A percentile compares a stretch with the other conserved stretches of the same genome.
phyloP scores from a whole-genome alignment of 2,797 vertebrate species.

The Limosa lapponica region DNA sequence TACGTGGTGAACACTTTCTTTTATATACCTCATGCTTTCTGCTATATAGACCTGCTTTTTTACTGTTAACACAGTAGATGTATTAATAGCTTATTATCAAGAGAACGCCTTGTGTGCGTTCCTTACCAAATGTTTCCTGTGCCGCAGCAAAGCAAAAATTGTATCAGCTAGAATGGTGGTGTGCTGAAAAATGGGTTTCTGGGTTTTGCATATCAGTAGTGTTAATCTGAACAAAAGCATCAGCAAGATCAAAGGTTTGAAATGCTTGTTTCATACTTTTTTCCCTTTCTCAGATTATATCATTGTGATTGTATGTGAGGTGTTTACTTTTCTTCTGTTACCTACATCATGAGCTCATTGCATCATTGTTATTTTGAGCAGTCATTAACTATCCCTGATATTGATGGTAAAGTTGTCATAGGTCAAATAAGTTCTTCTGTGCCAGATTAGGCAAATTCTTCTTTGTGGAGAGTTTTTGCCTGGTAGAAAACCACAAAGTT shows the following conservation, averaged over 20 bases:
- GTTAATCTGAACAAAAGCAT: neutral
- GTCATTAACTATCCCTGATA: neutral
- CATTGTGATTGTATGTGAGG: neutral
- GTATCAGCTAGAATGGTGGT: neutral
- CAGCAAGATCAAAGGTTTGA: neutral
- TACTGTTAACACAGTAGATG: neutral
- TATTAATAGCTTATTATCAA: neutral
- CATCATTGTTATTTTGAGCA: neutral
- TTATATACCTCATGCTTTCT: neutral
- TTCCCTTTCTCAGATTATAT: neutral
- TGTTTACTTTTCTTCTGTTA: neutral
- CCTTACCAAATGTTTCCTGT: neutral
- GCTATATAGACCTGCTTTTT: neutral
- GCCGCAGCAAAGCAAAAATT: neutral
- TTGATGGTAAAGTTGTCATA: neutral
- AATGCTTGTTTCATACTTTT: neutral
- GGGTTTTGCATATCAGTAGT: neutral
- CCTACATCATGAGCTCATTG: neutral
- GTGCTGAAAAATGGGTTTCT: neutral
- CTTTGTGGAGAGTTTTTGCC: neutral
- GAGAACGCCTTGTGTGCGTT: neutral
- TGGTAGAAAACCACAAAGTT: neutral
- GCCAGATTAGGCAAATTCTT: neutral
- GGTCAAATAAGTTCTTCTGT: neutral
- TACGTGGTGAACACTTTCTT: neutral